Base-by-base conservation (phyloP, 2,888 invertebrate species). In the Ochropleura leucogaster region DNA sequence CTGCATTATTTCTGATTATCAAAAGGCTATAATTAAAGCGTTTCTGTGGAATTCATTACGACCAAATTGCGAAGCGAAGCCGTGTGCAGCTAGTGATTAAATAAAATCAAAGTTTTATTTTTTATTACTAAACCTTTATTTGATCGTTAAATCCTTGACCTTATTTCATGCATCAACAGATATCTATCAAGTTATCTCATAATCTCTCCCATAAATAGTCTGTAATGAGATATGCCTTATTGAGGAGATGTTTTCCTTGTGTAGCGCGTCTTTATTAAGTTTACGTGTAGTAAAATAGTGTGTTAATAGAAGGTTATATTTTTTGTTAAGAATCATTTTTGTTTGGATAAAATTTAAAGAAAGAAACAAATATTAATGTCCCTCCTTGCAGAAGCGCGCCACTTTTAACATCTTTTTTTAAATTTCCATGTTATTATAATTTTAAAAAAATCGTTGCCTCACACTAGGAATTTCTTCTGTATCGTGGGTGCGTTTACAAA, bases 191-290 rank as follows among this genome's bases (percentile, higher is more conserved):
- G 10, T 40, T 49, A 30, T 18, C 42, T 42, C 14, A 72, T 75
- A 42, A 62, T 66, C 51, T n/a, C 1, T 18, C 74, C 16, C 47
- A 16, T 77, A n/a, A 46, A 68, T 49, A 20, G 66, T n/a, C 46
- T 30, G 47, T 79, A 74, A 74, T 74, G 53, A 82, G 53, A 63
- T 59, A 72, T 79, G 83, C 42, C 44, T 10, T 77, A 51, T 42
- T 46, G 53, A 74, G 7, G 42, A 42, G 6, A 20, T 57, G 6
- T 60, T 71, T 65, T 68, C 82, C 82, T 80, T 82, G 71, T 30
- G 16, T 5, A 10, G 42, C 30, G 6, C 30, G 6, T n/a, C n/a
- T 71, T 82, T n/a, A 82, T 71, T 70, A 70, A 44, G 46, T 42
- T n/a, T 60, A 20, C 46, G 51, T n/a, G 49, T 55, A 20, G 14